These are phyloP conservation scores for Meriones unguiculatus DNA, from an alignment of 2,113 vertebrate genomes.

Conservation along the genomic window DNA sequence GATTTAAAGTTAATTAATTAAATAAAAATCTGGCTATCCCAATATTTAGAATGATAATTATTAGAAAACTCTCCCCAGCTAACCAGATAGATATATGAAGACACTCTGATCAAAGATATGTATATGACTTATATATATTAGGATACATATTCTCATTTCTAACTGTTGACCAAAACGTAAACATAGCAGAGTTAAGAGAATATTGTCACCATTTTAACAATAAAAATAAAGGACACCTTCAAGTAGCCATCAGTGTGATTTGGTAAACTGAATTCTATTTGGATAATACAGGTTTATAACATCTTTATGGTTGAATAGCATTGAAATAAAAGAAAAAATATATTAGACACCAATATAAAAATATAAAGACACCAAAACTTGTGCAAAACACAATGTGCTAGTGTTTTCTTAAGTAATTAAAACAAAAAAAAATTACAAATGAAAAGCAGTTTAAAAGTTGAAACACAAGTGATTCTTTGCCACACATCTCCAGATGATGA, in stretches of 20 bases:
- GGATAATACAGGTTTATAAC: not conserved
- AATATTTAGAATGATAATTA: not conserved
- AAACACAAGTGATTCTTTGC: not conserved
- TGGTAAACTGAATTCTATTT: not conserved
- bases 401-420: not conserved
- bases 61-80: not conserved
- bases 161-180: rapidly evolving
- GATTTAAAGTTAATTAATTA: too few species aligned
- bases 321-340: not conserved
- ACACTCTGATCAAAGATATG: not conserved
- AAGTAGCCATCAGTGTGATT: not conserved
- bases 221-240: not conserved
- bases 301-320: not conserved
- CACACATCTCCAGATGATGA: not conserved
- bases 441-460: not conserved
- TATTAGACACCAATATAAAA: not conserved
- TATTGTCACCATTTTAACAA: not conserved
- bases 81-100: not conserved
- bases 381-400: not conserved
- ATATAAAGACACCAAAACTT: constrained; percentile 4
- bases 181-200: not conserved
- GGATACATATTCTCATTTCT: not conserved
- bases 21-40: not conserved
- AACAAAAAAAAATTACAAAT: not conserved
- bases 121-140: not conserved